A percentile compares a stretch with the other conserved stretches of the same genome.
Conservation (phyloP, 2,113 vertebrate genomes). For the Cairina moschata region DNA sequence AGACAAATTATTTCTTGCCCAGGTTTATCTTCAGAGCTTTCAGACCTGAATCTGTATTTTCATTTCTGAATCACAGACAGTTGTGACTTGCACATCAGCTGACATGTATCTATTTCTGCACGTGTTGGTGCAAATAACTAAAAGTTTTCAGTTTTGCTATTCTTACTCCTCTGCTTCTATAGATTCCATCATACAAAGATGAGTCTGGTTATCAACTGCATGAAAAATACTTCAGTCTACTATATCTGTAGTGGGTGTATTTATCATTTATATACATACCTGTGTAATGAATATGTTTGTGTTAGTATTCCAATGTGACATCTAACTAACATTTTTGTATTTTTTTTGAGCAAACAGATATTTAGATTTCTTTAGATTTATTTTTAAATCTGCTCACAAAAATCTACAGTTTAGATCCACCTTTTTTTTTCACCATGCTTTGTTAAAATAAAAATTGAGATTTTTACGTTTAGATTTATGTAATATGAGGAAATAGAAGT, state of each 20-base stretch:
- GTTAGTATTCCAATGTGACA: neutral
- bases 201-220: neutral
- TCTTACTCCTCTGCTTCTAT: neutral
- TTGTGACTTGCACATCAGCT: neutral
- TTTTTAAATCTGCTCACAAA: neutral
- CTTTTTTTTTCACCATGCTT: neutral
- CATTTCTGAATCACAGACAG: neutral
- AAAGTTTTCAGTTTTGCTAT: neutral
- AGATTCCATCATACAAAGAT: neutral
- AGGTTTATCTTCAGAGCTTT: neutral
- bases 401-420: neutral
- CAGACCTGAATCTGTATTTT: neutral
- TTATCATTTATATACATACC: neutral
- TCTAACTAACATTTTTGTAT: neutral
- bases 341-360: neutral
- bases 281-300: neutral
- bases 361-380: neutral
- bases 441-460: neutral
- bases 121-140: neutral
- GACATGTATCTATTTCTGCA: accelerated
- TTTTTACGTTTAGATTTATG: neutral
- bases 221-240: neutral
- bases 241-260: neutral
- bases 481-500: neutral
- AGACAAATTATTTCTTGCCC: neutral